Evolutionary conservation across 2,888 invertebrate genomes (phyloP).

Genomic region (Melanophora roralis): DNA sequence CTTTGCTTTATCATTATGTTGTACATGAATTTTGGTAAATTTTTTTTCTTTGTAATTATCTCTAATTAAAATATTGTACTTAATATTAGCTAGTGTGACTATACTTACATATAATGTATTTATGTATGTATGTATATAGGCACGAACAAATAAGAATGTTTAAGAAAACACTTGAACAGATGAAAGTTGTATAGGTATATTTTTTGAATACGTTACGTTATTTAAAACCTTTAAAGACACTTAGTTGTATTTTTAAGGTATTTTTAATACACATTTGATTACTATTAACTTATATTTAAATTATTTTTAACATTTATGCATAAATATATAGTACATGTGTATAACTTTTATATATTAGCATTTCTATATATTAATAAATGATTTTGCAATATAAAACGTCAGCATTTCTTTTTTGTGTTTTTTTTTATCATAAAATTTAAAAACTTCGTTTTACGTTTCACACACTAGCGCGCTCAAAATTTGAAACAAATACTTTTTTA

Average conservation of each 20-base stretch:
- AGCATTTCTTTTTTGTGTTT: slow-evolving; percentile 33
- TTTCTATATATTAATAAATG: neutral
- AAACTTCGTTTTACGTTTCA: slow-evolving; percentile 47
- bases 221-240: neutral
- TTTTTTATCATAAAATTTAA: slow-evolving; percentile 4
- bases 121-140: neutral
- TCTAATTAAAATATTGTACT: too few species aligned
- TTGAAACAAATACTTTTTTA: slow-evolving; percentile 35
- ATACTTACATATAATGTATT: neutral
- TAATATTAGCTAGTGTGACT: too few species aligned
- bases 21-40: neutral
- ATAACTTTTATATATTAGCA: neutral
- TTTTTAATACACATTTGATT: neutral
- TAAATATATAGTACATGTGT: neutral
- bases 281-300: too few species aligned
- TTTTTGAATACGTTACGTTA: neutral
- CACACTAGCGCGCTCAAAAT: slow-evolving; percentile 47
- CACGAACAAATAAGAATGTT: neutral
- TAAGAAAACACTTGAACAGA: neutral
- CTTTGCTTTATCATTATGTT: neutral
- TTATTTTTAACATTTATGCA: too few species aligned
- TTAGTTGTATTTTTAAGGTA: neutral
- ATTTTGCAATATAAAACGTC: slow-evolving; percentile 48
- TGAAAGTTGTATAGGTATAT: neutral
- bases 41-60: too few species aligned